Evolutionary conservation across 2,113 vertebrate genomes (phyloP).

Genomic region (Merops nubicus): DNA sequence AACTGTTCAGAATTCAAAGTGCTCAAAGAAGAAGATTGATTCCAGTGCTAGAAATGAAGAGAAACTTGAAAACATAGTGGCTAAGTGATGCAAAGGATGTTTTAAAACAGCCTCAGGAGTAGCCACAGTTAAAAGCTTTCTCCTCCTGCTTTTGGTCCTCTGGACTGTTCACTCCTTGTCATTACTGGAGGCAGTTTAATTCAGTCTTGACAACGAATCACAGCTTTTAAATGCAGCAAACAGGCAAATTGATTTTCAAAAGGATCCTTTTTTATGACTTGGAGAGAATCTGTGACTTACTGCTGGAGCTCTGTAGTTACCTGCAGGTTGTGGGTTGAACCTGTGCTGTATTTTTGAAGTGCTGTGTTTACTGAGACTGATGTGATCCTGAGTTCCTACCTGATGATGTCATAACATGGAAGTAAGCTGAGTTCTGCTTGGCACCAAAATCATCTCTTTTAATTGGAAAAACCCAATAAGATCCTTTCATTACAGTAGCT

Average conservation of each 20-base stretch:
- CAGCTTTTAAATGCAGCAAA: background rate
- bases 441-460: background rate
- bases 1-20: background rate
- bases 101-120: background rate
- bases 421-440: background rate
- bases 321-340: accelerated
- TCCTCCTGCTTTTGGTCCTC: background rate
- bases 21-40: background rate
- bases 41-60: background rate
- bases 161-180: background rate
- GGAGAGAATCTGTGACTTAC: background rate
- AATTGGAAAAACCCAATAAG: background rate
- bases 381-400: background rate
- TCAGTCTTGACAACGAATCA: background rate
- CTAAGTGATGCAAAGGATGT: background rate
- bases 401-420: background rate
- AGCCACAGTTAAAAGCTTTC: background rate
- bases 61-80: background rate
- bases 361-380: background rate
- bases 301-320: background rate
- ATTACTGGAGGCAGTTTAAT: background rate
- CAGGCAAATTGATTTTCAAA: background rate
- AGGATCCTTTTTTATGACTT: background rate
- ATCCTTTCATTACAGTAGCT: background rate
- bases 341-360: background rate